Base-by-base conservation (phyloP, 2,888 invertebrate species). In the Zaprionus bogoriensis region DNA sequence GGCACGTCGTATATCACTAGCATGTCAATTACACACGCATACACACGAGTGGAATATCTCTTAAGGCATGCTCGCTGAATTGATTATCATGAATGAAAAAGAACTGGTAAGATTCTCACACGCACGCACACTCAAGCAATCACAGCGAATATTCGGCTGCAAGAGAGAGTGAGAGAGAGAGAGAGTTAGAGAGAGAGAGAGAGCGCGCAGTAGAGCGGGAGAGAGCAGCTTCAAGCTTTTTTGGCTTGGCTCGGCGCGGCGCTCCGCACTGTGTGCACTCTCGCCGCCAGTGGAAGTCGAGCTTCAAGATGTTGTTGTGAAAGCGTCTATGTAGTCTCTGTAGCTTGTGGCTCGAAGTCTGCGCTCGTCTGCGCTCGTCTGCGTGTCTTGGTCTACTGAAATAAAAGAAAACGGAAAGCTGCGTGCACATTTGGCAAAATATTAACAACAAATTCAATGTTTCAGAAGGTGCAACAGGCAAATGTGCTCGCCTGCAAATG, bases 241-340 rank as follows among this genome's bases (percentile, higher is more conserved):
- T n/a, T n/a, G n/a, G n/a, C n/a, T n/a, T n/a, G n/a, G n/a, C n/a
- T n/a, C n/a, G n/a, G n/a, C n/a, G n/a, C n/a, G 39, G 7, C 53
- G 32, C 52, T 42, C 42, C 23, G 42, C 48, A 27, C 14, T 28
- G 23, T 46, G 50, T 46, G 57, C 57, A 61, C 71, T 71, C 59
- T 72, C 62, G 55, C 72, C 62, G 9, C 2, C 52, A 55, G 54
- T 67, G 58, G 62, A 60, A 71, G 72, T 41, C 52, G 59, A 71
- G 72, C 59, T 71, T 59, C 27, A 47, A 58, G 44, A 73, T 59
- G 73, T 73, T 73, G 65, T 65, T 65, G 73, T 73, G 73, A 73
- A 73, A 73, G 73, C 65, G 73, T 57, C 47, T 60, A 63, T 57
- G 72, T n/a, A n/a, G n/a, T n/a, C n/a, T n/a, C n/a, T n/a, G n/a